These are phyloP conservation scores for Drosophila sordidapex DNA, from an alignment of 2,888 invertebrate genomes.

Conservation along the genomic window DNA sequence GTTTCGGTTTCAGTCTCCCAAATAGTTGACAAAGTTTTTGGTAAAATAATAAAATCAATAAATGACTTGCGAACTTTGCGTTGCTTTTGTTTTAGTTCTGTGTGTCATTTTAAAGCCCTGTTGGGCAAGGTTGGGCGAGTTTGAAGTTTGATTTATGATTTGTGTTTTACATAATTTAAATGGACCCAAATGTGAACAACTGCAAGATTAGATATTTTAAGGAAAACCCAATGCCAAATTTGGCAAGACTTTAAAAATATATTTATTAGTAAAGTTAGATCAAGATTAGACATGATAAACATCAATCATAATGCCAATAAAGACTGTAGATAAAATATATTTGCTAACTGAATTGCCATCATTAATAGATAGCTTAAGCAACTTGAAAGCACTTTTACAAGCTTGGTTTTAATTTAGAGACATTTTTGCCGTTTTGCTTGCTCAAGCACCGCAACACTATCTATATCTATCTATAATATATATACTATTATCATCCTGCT, in stretches of 20 bases:
- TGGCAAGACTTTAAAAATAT: not conserved
- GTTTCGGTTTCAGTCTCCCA: not conserved
- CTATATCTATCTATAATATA: not conserved
- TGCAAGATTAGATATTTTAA: not conserved
- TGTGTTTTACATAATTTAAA: slow-evolving; percentile 7
- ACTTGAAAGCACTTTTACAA: not conserved
- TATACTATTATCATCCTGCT: slow-evolving; percentile 10
- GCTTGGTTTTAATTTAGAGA: slow-evolving; percentile 3
- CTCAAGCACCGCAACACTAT: slow-evolving; percentile 11
- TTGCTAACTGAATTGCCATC: not conserved
- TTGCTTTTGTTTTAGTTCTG: slow-evolving; percentile 23
- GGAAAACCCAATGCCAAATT: not conserved
- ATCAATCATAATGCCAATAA: not conserved
- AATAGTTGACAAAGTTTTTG: slow-evolving; percentile 59
- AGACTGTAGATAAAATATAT: not conserved
- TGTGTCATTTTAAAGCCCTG: slow-evolving; percentile 32
- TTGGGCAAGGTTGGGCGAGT: slow-evolving; percentile 31
- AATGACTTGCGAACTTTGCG: slow-evolving; percentile 64
- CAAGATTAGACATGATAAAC: not conserved
- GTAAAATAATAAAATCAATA: slow-evolving; percentile 74
- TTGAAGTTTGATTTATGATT: slow-evolving; percentile 52
- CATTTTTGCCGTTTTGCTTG: slow-evolving; percentile 1
- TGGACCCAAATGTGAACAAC: not conserved
- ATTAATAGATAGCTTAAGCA: not conserved
- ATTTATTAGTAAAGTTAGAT: not conserved